Evolutionary conservation across 2,888 invertebrate genomes (phyloP).

Genomic region (Oligia latruncula): DNA sequence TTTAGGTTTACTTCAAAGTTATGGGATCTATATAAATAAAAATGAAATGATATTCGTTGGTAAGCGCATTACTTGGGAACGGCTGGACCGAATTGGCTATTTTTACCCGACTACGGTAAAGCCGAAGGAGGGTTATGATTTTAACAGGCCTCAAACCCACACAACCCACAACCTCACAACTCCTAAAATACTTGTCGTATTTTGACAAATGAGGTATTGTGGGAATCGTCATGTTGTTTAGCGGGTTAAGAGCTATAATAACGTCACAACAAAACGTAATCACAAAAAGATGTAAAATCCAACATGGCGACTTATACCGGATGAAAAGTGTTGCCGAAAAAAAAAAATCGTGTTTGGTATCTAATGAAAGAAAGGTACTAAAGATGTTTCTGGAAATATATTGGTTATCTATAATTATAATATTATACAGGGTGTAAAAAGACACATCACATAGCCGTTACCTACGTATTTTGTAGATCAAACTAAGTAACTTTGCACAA

Average conservation of each 20-base stretch:
- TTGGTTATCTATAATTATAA: too few species aligned
- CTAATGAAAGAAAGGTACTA: too few species aligned
- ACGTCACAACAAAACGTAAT: too few species aligned
- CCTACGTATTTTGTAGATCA: too few species aligned
- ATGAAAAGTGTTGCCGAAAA: neutral
- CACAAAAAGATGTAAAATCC: too few species aligned
- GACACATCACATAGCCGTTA: too few species aligned
- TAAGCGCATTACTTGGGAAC: neutral
- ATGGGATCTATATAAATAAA: neutral
- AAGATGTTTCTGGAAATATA: too few species aligned
- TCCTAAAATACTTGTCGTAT: neutral
- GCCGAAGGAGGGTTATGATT: neutral
- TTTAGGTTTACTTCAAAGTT: slow-evolving; percentile 15
- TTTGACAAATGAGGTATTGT: neutral
- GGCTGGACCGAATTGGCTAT: neutral
- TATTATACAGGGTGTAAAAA: too few species aligned
- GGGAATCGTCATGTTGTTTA: neutral
- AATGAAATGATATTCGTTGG: neutral
- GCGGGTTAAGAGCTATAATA: neutral
- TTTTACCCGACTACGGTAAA: neutral
- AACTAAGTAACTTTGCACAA: too few species aligned
- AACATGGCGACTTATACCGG: too few species aligned
- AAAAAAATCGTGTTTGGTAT: neutral
- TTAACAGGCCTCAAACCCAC: too few species aligned
- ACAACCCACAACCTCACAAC: too few species aligned